Evolutionary conservation across 2,113 vertebrate species (phyloP).

Genomic region (Centropristis striata): DNA sequence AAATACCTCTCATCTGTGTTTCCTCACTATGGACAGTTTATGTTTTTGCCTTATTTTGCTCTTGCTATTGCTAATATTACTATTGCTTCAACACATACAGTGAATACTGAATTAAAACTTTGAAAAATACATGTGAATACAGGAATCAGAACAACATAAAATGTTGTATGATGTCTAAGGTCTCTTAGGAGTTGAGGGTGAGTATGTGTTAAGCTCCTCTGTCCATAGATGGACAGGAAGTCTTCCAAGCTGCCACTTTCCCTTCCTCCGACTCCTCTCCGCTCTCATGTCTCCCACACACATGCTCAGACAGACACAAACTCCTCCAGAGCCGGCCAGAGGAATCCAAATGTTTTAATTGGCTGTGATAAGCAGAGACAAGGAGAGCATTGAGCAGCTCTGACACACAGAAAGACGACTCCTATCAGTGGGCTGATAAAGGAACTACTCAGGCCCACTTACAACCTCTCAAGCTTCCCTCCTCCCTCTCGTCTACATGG

Average conservation of each 20-base stretch:
- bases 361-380: conserved; percentile 84
- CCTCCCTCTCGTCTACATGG: conserved; percentile 46
- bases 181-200: conserved; percentile 2
- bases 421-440: conserved; percentile 80
- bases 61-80: no score
- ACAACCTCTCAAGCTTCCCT: conserved; percentile 76
- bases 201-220: conserved; percentile 62
- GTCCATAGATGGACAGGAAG: conserved; percentile 83
- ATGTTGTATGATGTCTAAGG: background rate
- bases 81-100: background rate
- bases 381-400: conserved; percentile 77
- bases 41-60: background rate
- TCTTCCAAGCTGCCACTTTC: conserved; percentile 78
- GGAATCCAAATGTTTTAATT: conserved; percentile 88
- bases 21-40: background rate
- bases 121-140: background rate
- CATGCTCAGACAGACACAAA: conserved; percentile 65
- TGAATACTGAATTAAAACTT: background rate
- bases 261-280: conserved; percentile 72
- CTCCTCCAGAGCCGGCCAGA: conserved; percentile 71
- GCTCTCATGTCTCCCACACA: conserved; percentile 76
- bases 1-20: no score
- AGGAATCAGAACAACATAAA: background rate
- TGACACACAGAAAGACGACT: conserved; percentile 69
- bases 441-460: conserved; percentile 81